Evolutionary conservation across 1,140 invertebrate species (phyloP).

Genomic region (Anastrepha obliqua): DNA sequence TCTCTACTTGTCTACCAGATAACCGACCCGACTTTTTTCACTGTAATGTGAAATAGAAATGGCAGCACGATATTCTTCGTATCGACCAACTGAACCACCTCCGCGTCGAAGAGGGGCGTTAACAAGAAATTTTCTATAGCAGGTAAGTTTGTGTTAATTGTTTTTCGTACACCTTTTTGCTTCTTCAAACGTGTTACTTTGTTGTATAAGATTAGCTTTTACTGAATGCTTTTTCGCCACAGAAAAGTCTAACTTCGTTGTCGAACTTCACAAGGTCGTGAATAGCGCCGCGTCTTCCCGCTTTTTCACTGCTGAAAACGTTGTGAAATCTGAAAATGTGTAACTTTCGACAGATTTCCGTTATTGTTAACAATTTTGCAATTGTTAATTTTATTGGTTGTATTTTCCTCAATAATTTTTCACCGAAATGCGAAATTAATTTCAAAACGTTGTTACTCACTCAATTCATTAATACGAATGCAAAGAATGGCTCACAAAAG

Average conservation of each 20-base stretch:
- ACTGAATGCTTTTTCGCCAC: background rate
- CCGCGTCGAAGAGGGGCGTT: slow-evolving; percentile 43
- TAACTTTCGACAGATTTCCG: background rate
- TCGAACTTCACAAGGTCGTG: slow-evolving; percentile 45
- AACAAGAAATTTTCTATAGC: slow-evolving; percentile 39
- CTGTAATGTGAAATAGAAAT: slow-evolving; percentile 7
- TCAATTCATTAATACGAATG: slow-evolving; percentile 46
- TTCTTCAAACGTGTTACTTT: background rate
- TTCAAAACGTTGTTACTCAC: slow-evolving; percentile 9
- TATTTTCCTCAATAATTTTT: slow-evolving; percentile 18
- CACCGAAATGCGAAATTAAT: slow-evolving; percentile 8
- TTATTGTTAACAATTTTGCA: slow-evolving; percentile 36
- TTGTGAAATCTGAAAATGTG: slow-evolving; percentile 30
- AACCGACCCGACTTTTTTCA: slow-evolving; percentile 38
- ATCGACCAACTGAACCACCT: slow-evolving; percentile 44
- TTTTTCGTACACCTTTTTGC: background rate
- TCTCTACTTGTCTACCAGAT: slow-evolving; percentile 7
- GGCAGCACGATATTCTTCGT: slow-evolving; percentile 38
- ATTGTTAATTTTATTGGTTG: slow-evolving; percentile 9
- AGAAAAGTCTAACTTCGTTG: slow-evolving; percentile 16
- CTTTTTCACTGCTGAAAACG: background rate
- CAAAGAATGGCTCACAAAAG: background rate
- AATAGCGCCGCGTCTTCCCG: background rate
- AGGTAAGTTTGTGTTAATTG: background rate
- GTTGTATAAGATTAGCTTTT: background rate